Evolutionary conservation across 2,797 vertebrate genomes (phyloP), one percentile per base, ranked within the genome.

Genomic region (Bufotes viridis): DNA sequence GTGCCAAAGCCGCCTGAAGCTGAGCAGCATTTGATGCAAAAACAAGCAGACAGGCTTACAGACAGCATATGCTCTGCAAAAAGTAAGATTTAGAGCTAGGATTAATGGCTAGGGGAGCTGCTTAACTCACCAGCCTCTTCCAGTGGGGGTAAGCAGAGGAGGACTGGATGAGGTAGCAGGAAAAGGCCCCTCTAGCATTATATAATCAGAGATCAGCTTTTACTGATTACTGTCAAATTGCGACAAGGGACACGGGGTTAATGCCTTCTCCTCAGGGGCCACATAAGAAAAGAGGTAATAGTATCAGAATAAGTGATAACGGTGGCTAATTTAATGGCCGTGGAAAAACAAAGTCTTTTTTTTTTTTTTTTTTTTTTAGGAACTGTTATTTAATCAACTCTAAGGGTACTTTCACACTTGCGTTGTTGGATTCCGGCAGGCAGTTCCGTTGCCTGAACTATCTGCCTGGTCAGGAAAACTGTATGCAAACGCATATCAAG

Each of bases 151-250:
- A 61, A 34, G 49, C 72, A 14, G 51, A 86, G 79, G 60, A 82
- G 70, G 79, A 82, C 61, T 70, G 34, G 17, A 76, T 15, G 79
- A 69, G 72, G 58, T 60, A 42, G 69, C 88, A 82, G 60, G 24
- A 78, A 89, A 82, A 82, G 79, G 72, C 61, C 78, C 82, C 84
- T 86, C 26, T 24, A 75, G 70, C 80, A 72, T 55, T 57, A 29
- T 86, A 79, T 53, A 70, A 86, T 70, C 88, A 78, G 78, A 86
- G 70, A 89, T 86, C 79, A 82, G 72, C 88, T 82, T 60, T 86
- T 70, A 82, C 42, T 82, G 84, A 86, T 86, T 86, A 89, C 63
- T 81, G 79, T 89, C 79, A 89, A 42, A 42, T 84, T 85, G 84
- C 24, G 82, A 76, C 60, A 72, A 78, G 65, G 57, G n/a, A 53